A percentile compares a stretch with the other conserved stretches of the same genome.
These are phyloP conservation scores for Anhinga anhinga DNA, from an alignment of 2,113 vertebrate genomes.

Conservation along the genomic window DNA sequence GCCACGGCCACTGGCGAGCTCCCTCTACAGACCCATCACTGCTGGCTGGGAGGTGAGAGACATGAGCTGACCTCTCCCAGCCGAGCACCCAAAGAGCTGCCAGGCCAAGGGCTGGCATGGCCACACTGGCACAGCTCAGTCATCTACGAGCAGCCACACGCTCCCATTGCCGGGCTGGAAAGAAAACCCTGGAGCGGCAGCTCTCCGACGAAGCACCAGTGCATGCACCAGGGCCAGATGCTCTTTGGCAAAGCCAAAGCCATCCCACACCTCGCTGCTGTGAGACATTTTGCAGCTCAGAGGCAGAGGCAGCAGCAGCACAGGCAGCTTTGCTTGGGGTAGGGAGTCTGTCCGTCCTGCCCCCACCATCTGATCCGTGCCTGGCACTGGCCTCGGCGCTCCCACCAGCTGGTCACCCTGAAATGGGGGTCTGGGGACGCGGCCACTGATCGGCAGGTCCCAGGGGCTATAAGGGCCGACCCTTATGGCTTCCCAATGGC, in stretches of 20 bases:
- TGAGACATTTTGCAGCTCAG: not conserved
- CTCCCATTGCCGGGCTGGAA: not conserved
- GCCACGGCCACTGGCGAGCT: fast-evolving
- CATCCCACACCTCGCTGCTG: fast-evolving
- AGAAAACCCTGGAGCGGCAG: not conserved
- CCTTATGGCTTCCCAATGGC: not conserved
- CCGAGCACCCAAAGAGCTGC: not conserved
- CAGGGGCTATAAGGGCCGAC: fast-evolving
- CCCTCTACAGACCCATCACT: not conserved
- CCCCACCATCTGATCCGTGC: not conserved
- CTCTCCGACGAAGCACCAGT: fast-evolving
- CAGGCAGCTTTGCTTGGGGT: fast-evolving
- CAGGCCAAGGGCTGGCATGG: fast-evolving
- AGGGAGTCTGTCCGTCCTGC: not conserved
- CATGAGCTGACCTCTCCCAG: not conserved
- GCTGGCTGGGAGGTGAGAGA: not conserved
- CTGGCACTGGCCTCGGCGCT: not conserved
- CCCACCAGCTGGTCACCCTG: not conserved
- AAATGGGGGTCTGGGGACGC: not conserved
- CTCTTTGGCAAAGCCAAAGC: not conserved
- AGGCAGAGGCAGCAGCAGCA: not conserved
- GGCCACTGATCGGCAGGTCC: not conserved
- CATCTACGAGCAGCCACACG: not conserved
- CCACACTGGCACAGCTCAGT: fast-evolving
- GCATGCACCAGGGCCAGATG: not conserved